Base-by-base conservation (phyloP, 2,797 vertebrate species). In the Capromys pilorides region DNA sequence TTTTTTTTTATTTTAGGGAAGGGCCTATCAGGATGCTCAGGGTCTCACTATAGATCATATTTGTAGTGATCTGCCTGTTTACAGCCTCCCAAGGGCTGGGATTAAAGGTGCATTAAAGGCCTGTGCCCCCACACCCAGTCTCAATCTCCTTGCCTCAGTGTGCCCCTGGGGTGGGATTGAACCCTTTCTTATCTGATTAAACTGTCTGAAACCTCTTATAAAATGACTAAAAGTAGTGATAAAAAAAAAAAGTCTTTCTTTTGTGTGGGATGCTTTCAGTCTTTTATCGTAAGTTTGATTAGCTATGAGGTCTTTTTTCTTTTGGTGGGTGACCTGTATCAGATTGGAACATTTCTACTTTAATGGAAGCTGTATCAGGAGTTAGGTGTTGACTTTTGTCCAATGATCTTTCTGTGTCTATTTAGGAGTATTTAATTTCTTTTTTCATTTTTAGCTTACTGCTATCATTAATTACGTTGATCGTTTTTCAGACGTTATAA, bases 401-500 rank as follows among this genome's bases (percentile, higher is more conserved):
- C 78, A 21, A 45, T 78, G 6, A 49, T 77, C 49, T 51, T 51
- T 51, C 75, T 78, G 45, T 78, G 16, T 78, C 14, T 19, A 33
- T 33, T 86, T 90, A 69, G 69, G 36, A 57, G 24, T 28, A 33
- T 33, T 39, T 57, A 16, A 57, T 80, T 41, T 12, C 45, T 6
- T 22, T 87, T 87, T 83, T 69, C 18, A 51, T 95, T 67, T 83
- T 67, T 22, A 39, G 16, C 41, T 88, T 81, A 24, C 80, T 21
- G 12, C 83, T 69, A 64, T 45, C 3, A 11, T 83, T 51, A 59
- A 62, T 87, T 62, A 83, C 21, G 71, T 39, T 80, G 31, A 51
- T 41, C 57, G 26, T 8, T 81, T 83, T 93, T 93, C 69, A 83
- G 62, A 69, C 82, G 26, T 86, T 54, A 93, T 57, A 39, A 49